Evolutionary conservation across 1,140 invertebrate genomes (phyloP).

Genomic region (Carcinoscorpius rotundicauda): DNA sequence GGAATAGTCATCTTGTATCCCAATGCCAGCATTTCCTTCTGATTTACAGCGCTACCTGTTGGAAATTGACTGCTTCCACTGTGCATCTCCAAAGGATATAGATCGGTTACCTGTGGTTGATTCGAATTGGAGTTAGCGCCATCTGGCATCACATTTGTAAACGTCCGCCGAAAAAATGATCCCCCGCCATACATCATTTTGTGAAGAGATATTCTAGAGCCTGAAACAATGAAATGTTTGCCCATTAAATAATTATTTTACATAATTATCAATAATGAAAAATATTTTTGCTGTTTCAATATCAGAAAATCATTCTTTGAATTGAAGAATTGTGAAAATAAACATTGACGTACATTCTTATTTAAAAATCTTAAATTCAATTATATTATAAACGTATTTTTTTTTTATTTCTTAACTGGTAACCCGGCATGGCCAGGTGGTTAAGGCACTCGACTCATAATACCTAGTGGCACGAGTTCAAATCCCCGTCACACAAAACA

Average conservation of each 20-base stretch:
- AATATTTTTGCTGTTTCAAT: neutral
- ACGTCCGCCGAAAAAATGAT: conserved; percentile 7
- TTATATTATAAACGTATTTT: neutral
- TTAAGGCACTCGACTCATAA: no score
- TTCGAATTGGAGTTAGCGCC: conserved; percentile 18
- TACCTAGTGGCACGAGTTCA: no score
- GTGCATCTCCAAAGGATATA: conserved; percentile 25
- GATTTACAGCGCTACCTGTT: no score
- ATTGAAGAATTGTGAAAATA: neutral
- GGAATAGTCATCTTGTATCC: no score
- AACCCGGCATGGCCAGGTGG: no score
- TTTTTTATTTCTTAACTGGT: no score
- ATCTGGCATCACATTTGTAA: conserved; percentile 15
- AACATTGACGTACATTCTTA: neutral
- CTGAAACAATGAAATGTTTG: neutral
- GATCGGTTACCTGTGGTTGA: conserved; percentile 23
- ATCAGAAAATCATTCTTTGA: neutral
- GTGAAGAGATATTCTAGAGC: conserved; percentile 16
- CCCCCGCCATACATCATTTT: conserved; percentile 11
- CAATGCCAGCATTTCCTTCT: no score
- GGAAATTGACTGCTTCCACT: conserved; percentile 20
- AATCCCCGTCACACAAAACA: no score
- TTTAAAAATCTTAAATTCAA: neutral
- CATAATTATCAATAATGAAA: no score
- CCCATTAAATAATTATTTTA: no score